Percentiles rank a stretch among this genome's conserved stretches.
These are phyloP conservation scores for Diplodus puntazzo DNA, from an alignment of 2,797 vertebrate genomes.

Conservation along the genomic window DNA sequence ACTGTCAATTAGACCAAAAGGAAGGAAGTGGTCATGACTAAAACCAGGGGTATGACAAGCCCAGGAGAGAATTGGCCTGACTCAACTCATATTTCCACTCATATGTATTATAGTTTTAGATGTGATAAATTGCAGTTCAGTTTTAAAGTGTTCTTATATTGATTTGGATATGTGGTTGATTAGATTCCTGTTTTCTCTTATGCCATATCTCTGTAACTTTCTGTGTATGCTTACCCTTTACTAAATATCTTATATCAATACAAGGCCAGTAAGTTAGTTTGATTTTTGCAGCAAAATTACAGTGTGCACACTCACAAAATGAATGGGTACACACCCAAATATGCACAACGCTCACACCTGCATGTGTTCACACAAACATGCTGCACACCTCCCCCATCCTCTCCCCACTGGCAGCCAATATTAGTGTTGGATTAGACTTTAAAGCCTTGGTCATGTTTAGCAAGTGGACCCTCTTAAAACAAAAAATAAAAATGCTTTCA, in stretches of 20 bases:
- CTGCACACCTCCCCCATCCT: slow-evolving; percentile 10
- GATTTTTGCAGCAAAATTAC: background rate
- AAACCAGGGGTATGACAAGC: slow-evolving; percentile 28
- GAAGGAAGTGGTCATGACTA: slow-evolving; percentile 65
- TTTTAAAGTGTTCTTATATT: background rate
- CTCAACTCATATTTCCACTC: background rate
- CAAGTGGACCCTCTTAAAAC: slow-evolving; percentile 71
- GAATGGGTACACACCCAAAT: slow-evolving; percentile 23
- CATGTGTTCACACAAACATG: slow-evolving; percentile 40
- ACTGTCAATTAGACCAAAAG: slow-evolving; percentile 53
- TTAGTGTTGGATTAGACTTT: slow-evolving; percentile 71
- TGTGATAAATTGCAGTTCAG: slow-evolving; percentile 6
- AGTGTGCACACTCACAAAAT: slow-evolving; percentile 7
- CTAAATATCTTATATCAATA: background rate
- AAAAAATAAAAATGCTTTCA: slow-evolving; percentile 60
- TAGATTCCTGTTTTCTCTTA: background rate
- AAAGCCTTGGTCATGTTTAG: slow-evolving; percentile 62
- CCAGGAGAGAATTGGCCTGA: slow-evolving; percentile 28
- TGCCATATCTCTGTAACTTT: background rate
- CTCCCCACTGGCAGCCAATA: slow-evolving; percentile 61
- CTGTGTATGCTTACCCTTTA: background rate
- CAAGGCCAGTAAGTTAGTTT: background rate
- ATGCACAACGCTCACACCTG: slow-evolving; percentile 41
- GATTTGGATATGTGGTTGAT: background rate
- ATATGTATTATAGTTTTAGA: slow-evolving; percentile 1